Evolutionary conservation across 2,797 vertebrate genomes (phyloP).

Genomic region (Loris lydekkerianus): DNA sequence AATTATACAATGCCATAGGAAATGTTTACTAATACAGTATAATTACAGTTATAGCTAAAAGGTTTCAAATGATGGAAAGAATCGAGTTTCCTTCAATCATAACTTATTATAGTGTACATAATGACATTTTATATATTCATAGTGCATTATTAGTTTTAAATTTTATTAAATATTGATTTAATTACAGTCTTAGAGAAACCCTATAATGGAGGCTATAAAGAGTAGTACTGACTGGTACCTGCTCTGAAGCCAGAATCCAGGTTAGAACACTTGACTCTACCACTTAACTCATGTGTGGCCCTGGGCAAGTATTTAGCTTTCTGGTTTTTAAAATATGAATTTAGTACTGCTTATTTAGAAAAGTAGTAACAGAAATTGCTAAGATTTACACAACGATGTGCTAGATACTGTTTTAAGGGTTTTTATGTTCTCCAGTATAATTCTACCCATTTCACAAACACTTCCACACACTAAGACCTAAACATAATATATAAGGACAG

Average conservation of each 20-base stretch:
- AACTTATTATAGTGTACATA: neutral
- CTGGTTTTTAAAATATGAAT: neutral
- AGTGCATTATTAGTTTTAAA: neutral
- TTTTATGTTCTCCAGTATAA: neutral
- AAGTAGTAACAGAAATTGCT: neutral
- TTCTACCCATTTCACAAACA: neutral
- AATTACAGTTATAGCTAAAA: constrained; percentile 6
- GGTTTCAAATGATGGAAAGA: constrained; percentile 4
- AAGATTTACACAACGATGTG: neutral
- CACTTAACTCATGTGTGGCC: neutral
- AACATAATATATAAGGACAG: neutral
- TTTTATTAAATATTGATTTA: constrained; percentile 33
- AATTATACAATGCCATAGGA: neutral
- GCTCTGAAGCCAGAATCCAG: neutral
- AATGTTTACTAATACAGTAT: neutral
- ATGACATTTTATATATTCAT: neutral
- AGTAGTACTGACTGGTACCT: neutral
- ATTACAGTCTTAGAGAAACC: neutral
- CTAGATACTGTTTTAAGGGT: neutral
- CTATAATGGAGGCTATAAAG: neutral
- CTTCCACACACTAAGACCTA: accelerated
- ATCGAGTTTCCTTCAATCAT: constrained; percentile 1
- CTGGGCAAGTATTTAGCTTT: neutral
- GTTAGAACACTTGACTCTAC: neutral
- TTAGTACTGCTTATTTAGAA: neutral